A percentile compares a stretch with the other conserved stretches of the same genome.
Conservation (phyloP, 2,797 vertebrate species). For the Glossophaga mutica region DNA sequence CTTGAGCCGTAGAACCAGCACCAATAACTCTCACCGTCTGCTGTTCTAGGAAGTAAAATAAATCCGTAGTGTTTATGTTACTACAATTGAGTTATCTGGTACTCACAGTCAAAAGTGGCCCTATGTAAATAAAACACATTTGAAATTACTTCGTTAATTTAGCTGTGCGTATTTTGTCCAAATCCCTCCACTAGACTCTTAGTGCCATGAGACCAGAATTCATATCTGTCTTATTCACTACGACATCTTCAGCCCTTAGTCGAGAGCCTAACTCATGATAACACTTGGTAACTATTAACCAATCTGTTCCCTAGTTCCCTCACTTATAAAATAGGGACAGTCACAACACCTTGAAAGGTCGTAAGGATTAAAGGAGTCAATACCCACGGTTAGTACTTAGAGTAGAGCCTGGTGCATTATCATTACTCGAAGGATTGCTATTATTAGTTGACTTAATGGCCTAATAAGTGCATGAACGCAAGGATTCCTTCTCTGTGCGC, state of each 20-base stretch:
- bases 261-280: neutral
- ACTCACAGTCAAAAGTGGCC: neutral
- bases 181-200: neutral
- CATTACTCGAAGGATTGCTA: neutral
- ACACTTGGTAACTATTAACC: neutral
- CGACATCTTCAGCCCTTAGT: neutral
- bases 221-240: neutral
- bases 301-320: neutral
- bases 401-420: neutral
- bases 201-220: neutral
- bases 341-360: neutral
- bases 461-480: neutral
- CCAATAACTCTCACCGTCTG: neutral
- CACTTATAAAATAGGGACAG: neutral
- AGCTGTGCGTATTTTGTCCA: neutral
- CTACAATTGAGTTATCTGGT: neutral
- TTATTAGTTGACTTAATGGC: neutral
- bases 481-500: neutral
- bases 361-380: neutral
- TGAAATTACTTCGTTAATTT: neutral
- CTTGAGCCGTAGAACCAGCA: neutral
- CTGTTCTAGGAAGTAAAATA: neutral
- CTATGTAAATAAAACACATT: neutral
- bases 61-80: neutral
- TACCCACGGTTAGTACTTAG: neutral